Evolutionary conservation across 1,140 invertebrate species (phyloP), one percentile per base, ranked within the genome.

Genomic region (Brevipalpus yothersi): DNA sequence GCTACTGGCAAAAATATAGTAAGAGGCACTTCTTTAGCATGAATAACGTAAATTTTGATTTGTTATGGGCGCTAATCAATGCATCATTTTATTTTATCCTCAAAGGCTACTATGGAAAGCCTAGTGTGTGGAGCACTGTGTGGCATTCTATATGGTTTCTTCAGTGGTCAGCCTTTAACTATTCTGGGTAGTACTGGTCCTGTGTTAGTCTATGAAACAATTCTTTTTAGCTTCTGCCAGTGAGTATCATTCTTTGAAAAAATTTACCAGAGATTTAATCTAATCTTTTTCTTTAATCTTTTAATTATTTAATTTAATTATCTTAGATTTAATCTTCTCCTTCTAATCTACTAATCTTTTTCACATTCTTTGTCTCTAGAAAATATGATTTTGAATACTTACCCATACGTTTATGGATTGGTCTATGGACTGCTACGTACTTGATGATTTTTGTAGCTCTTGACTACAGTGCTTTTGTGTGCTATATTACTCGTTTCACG

Each of bases 401-500:
- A 75, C 82, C 86, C 8, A 88, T 98, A 69, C 82, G 87, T n/a
- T 67, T 76, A 53, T 67, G 65, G 63, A 65, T 67, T 54, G 67
- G 67, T 23, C 17, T 67, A 4, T 67, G 66, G 67, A 67, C 65
- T 9, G 45, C 63, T 23, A 7, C 53, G 11, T 63, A 66, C 31
- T 51, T 67, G 11, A 43, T 67, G 11, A 75, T 86, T 21, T 79
- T 98, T 67, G 90, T 94, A 40, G 89, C 92, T 2, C 80, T 94
- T 31, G 94, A 99, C 73, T 88, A 91, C 4, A 93, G 89, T 71
- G 89, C 91, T 60, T 77, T 96, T 59, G 93, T 98, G n/a, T 95
- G 91, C 69, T 98, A 92, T 69, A 97, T 99, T 61, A 98, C 94
- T 5, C 81, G 94, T 65, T 98, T 98, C 70, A 98, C 94, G 0